Conservation (phyloP, 2,797 vertebrate genomes). For the Phrynocephalus vlangalii region DNA sequence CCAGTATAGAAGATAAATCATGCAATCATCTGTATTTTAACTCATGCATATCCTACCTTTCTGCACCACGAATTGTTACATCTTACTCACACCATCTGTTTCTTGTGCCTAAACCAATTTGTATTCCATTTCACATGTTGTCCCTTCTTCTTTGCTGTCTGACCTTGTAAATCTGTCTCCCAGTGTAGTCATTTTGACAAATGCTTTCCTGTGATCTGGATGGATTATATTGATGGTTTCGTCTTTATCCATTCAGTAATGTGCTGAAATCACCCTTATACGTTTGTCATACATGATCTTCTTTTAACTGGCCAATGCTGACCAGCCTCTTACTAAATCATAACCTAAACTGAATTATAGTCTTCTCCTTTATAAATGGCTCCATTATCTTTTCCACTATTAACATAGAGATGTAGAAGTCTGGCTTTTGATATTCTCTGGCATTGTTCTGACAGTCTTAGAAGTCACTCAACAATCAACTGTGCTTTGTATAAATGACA, state of each 20-base stretch:
- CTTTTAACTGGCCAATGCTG: conserved; percentile 56
- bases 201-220: conserved; percentile 64
- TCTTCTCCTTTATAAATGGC: conserved; percentile 53
- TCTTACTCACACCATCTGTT: conserved; percentile 68
- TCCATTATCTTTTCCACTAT: conserved; percentile 49
- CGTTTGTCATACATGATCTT: conserved; percentile 60
- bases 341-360: conserved; percentile 55
- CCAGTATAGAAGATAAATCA: conserved; percentile 59
- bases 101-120: conserved; percentile 61
- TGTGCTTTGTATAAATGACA: conserved; percentile 55
- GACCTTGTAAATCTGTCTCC: conserved; percentile 69
- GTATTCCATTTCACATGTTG: conserved; percentile 55
- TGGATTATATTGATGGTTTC: conserved; percentile 60
- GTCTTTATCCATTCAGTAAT: conserved; percentile 62
- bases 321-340: conserved; percentile 59
- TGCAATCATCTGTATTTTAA: not conserved
- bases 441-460: conserved; percentile 38
- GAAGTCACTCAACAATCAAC: conserved; percentile 22
- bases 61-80: conserved; percentile 57
- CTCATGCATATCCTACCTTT: conserved; percentile 50
- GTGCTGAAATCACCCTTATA: conserved; percentile 58
- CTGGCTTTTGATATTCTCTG: conserved; percentile 41
- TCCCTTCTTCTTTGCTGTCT: conserved; percentile 58
- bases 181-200: conserved; percentile 53
- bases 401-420: conserved; percentile 48